A percentile compares a stretch with the other conserved stretches of the same genome.
Conservation (phyloP, 2,888 invertebrate species). For the Physocephala rufipes region DNA sequence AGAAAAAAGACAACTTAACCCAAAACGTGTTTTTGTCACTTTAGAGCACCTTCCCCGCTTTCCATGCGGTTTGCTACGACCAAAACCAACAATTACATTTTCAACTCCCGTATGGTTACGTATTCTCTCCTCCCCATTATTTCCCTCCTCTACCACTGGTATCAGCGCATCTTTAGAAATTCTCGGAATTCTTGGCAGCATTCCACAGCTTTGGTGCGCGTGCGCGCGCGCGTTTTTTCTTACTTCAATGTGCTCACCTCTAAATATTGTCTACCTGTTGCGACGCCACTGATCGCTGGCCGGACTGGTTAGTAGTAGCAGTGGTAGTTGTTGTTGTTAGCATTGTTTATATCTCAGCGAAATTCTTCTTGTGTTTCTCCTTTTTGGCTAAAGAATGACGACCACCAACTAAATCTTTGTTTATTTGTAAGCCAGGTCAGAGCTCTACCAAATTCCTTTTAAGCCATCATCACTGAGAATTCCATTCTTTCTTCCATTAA, state of each 20-base stretch:
- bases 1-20: neutral
- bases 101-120: no score
- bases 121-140: no score
- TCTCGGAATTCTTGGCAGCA: conserved; percentile 60
- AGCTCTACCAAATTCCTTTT: neutral
- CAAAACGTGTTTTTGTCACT: conserved; percentile 10
- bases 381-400: conserved; percentile 13
- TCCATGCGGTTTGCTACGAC: neutral
- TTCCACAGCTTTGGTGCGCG: conserved; percentile 49
- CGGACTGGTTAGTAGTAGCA: no score
- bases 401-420: conserved; percentile 53
- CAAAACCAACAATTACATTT: neutral
- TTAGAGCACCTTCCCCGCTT: neutral
- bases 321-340: no score
- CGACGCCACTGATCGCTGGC: neutral
- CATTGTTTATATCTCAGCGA: no score
- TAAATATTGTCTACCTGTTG: conserved; percentile 16
- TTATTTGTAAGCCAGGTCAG: conserved; percentile 41
- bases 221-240: conserved; percentile 39
- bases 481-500: conserved; percentile 12
- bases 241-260: conserved; percentile 25
- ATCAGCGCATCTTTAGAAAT: conserved; percentile 45
- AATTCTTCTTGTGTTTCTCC: no score
- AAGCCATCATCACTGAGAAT: conserved; percentile 24
- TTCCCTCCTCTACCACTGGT: no score